Evolutionary conservation across 2,888 invertebrate genomes (phyloP).

Genomic region (Allacma fusca): DNA sequence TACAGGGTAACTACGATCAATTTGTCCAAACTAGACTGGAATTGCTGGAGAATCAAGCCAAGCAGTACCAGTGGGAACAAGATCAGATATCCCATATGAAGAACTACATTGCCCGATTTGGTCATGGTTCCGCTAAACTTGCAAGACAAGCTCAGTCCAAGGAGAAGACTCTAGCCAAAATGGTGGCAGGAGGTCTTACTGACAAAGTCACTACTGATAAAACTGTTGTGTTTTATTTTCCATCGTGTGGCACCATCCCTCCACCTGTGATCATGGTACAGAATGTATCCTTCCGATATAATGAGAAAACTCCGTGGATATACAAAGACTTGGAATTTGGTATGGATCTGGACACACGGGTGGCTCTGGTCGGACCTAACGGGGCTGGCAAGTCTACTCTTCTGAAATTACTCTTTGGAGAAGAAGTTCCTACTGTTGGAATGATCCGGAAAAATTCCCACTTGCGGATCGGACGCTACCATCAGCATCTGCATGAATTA

Average conservation of each 20-base stretch:
- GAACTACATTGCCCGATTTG: constrained; percentile 98
- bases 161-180: constrained; percentile 98
- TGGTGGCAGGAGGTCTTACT: constrained; percentile 96
- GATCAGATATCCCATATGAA: constrained; percentile 98
- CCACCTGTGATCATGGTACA: constrained; percentile 98
- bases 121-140: constrained; percentile 98
- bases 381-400: constrained; percentile 95
- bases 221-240: constrained; percentile 93
- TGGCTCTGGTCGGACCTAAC: constrained; percentile 97
- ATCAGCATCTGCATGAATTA: constrained; percentile 97
- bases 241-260: constrained; percentile 89
- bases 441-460: constrained; percentile 99
- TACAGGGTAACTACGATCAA: constrained; percentile 91
- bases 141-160: constrained; percentile 99
- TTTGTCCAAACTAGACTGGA: constrained; percentile 94
- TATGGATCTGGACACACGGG: constrained; percentile 93
- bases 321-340: constrained; percentile 98
- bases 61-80: constrained; percentile 99
- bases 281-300: constrained; percentile 96
- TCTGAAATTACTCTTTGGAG: constrained; percentile 92
- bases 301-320: constrained; percentile 84
- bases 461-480: constrained; percentile 91
- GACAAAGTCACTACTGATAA: constrained; percentile 94
- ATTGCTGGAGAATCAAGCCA: constrained; percentile 96
- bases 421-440: constrained; percentile 91